Conservation (phyloP, 2,113 vertebrate species). For the Oxygymnocypris stewartii region DNA sequence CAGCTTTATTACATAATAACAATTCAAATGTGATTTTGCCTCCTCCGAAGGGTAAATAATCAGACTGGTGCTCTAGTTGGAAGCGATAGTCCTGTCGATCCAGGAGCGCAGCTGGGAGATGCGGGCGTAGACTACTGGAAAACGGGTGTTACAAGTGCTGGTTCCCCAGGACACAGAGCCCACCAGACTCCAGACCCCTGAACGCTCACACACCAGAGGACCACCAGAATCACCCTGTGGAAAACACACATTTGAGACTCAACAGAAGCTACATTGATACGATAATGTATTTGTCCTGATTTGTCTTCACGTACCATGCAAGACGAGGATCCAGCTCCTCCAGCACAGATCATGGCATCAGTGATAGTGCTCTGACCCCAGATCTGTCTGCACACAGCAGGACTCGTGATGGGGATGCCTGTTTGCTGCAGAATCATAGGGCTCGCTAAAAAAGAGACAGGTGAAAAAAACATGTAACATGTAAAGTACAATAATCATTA, state of each 20-base stretch:
- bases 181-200: not conserved
- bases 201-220: constrained; percentile 72
- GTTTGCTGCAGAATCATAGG: constrained; percentile 65
- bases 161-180: constrained; percentile 70
- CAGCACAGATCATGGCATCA: constrained; percentile 75
- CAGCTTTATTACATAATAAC: not conserved
- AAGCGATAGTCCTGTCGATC: constrained; percentile 40
- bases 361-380: constrained; percentile 71
- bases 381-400: constrained; percentile 64
- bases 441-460: constrained; percentile 22
- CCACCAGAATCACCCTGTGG: constrained; percentile 73
- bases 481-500: too few relatives aligned
- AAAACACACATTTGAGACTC: constrained; percentile 4
- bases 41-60: not conserved
- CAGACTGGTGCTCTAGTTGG: not conserved
- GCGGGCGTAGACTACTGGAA: constrained; percentile 59
- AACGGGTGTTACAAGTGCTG: constrained; percentile 52
- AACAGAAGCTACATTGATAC: not conserved
- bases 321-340: constrained; percentile 67
- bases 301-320: too few relatives aligned
- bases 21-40: not conserved
- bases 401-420: constrained; percentile 73
- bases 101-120: constrained; percentile 67
- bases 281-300: not conserved
- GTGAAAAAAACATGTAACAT: not conserved